These are phyloP conservation scores for Saxidomus purpurata DNA, from an alignment of 1,140 invertebrate genomes.

Conservation along the genomic window DNA sequence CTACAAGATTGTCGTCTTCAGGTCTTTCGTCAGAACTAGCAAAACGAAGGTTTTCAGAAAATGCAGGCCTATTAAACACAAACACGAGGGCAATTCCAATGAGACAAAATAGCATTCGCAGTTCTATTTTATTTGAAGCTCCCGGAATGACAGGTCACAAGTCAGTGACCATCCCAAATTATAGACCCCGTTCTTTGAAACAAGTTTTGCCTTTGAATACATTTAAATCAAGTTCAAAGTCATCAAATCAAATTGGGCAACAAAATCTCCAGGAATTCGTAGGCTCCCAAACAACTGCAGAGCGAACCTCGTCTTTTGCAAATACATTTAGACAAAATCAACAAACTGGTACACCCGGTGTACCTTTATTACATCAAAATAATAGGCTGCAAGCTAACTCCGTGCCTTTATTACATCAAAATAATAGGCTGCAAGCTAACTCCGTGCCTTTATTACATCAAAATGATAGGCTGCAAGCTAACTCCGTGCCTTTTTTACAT, in stretches of 20 bases:
- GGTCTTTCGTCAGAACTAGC: not conserved
- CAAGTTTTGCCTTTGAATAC: not conserved
- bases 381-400: not conserved
- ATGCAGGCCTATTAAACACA: not conserved
- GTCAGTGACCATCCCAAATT: constrained; percentile 1
- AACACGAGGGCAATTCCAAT: too few species aligned
- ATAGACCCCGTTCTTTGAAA: not conserved
- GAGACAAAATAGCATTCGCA: not conserved
- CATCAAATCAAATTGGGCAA: not conserved
- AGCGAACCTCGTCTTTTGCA: not conserved
- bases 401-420: not conserved
- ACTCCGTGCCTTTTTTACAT: not conserved
- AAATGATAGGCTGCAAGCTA: not conserved
- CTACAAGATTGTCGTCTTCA: not conserved
- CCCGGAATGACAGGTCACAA: constrained; percentile 45
- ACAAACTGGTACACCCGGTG: not conserved
- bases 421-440: not conserved
- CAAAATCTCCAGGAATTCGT: constrained; percentile 3
- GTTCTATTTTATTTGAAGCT: constrained; percentile 36
- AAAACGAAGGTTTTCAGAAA: not conserved
- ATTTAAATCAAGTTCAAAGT: not conserved
- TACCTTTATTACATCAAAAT: not conserved
- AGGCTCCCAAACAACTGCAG: not conserved
- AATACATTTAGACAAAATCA: not conserved
- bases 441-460: not conserved